Evolutionary conservation across 2,888 invertebrate species (phyloP).

Genomic region (Eudasyphora cyanicolor): DNA sequence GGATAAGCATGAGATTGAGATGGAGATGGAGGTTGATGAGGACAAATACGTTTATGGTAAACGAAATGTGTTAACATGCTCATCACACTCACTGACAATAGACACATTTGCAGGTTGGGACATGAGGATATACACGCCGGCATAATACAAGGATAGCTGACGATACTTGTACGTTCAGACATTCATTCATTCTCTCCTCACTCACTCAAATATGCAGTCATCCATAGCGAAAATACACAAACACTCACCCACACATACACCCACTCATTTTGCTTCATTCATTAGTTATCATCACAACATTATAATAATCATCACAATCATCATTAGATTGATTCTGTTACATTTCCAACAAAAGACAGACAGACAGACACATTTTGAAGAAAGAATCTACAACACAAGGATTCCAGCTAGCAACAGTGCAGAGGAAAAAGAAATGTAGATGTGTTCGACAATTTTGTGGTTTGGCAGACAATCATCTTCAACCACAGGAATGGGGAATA

Average conservation of each 20-base stretch:
- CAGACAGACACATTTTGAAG: too few species aligned
- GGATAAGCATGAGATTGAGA: too few species aligned
- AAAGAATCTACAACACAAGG: neutral
- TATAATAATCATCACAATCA: constrained; percentile 9
- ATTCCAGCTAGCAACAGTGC: neutral
- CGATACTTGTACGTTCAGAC: neutral
- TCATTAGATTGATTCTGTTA: constrained; percentile 28
- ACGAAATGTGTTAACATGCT: constrained; percentile 26
- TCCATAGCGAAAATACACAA: neutral
- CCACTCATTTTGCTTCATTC: neutral
- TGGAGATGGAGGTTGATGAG: neutral
- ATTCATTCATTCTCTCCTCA: neutral
- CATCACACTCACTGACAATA: constrained; percentile 22
- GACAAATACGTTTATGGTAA: constrained; percentile 13
- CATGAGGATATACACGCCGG: neutral
- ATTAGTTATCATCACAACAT: constrained; percentile 14
- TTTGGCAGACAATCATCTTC: neutral
- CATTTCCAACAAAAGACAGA: constrained; percentile 4
- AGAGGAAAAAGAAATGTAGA: neutral
- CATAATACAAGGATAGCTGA: neutral
- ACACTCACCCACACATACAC: neutral
- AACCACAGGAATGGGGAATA: neutral
- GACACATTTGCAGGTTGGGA: neutral
- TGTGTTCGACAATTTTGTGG: neutral
- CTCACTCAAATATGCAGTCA: neutral